A percentile compares a stretch with the other conserved stretches of the same genome.
These are phyloP conservation scores for Ceratotherium simum DNA, from an alignment of 2,113 vertebrate genomes.

Conservation along the genomic window DNA sequence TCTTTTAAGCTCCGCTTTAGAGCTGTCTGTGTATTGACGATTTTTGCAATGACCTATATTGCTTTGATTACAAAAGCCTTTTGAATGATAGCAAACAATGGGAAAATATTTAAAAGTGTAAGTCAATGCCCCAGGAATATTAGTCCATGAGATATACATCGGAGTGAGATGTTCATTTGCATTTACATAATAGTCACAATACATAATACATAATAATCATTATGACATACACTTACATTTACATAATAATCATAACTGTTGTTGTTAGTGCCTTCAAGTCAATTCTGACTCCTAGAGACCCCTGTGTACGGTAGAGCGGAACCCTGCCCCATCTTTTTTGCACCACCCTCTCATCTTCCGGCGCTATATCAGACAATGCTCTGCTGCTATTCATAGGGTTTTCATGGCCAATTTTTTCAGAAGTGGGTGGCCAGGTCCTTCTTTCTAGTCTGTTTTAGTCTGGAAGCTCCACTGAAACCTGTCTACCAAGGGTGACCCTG, in stretches of 20 bases:
- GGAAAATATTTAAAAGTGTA: conserved; percentile 29
- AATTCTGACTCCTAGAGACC: too few relatives aligned
- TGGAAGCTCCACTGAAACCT: too few relatives aligned
- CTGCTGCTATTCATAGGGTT: too few relatives aligned
- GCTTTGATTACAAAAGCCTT: conserved; percentile 44
- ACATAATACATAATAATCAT: neutral
- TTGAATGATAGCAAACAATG: neutral
- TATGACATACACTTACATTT: neutral
- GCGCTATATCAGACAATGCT: too few relatives aligned
- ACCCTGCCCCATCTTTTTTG: too few relatives aligned
- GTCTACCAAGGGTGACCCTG: too few relatives aligned
- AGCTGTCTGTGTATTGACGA: neutral
- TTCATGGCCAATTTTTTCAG: too few relatives aligned
- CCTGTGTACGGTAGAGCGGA: too few relatives aligned
- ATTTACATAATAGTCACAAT: conserved; percentile 34
- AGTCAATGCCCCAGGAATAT: neutral
- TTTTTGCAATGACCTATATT: conserved; percentile 22
- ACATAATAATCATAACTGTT: neutral
- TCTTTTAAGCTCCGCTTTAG: neutral
- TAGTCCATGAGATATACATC: neutral
- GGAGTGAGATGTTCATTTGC: neutral
- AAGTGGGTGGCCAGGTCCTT: too few relatives aligned
- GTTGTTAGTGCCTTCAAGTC: too few relatives aligned
- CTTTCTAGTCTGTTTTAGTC: too few relatives aligned
- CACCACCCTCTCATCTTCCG: too few relatives aligned